These are phyloP conservation scores for Thripadectes ignobilis DNA, from an alignment of 2,797 vertebrate genomes.

Conservation along the genomic window DNA sequence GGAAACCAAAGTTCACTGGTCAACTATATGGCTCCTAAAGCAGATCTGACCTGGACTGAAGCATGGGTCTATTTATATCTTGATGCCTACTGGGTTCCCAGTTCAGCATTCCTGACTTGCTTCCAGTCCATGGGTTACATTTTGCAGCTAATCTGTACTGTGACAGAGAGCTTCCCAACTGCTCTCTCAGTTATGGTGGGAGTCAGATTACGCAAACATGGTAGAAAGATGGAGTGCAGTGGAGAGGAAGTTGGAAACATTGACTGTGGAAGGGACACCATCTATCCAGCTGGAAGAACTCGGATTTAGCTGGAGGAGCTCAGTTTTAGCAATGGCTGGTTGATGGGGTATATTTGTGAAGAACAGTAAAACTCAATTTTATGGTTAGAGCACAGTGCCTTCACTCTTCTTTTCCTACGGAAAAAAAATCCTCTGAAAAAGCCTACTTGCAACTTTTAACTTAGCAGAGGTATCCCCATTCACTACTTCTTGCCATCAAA, in stretches of 20 bases:
- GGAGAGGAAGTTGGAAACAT: background rate
- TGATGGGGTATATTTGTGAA: background rate
- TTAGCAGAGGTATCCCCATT: background rate
- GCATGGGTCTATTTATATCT: conserved; percentile 26
- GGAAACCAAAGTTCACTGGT: background rate
- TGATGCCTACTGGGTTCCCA: background rate
- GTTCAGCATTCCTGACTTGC: conserved; percentile 18
- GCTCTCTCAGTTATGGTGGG: background rate
- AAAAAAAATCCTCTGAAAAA: background rate
- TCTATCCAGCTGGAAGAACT: background rate
- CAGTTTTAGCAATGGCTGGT: background rate
- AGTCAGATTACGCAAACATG: background rate
- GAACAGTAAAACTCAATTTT: background rate
- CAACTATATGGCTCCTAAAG: background rate
- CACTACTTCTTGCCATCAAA: background rate
- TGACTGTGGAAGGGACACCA: background rate
- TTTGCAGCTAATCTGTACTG: background rate
- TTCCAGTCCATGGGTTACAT: conserved; percentile 12
- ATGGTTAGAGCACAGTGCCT: background rate
- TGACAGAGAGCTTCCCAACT: background rate
- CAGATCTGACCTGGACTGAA: background rate
- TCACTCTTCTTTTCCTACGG: background rate
- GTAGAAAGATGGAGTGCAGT: background rate
- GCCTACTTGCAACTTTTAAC: background rate
- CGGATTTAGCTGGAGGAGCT: background rate